Base-by-base conservation (phyloP, 2,888 invertebrate species). In the Pardosa pseudoannulata region DNA sequence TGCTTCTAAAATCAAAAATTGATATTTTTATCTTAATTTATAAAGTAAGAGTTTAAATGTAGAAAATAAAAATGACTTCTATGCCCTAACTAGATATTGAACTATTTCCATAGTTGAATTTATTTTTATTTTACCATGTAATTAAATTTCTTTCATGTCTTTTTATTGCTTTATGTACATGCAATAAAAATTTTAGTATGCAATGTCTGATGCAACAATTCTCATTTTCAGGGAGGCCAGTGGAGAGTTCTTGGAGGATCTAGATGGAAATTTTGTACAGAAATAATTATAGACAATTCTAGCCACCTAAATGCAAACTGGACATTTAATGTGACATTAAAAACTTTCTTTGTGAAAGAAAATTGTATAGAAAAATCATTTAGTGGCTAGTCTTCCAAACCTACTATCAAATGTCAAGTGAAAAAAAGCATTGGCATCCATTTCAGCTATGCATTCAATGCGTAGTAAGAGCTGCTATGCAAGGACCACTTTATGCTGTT, bases 311-410 rank as follows among this genome's bases (percentile, higher is more conserved):
- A 85, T 85, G 78, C 62, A 19, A 67, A 73, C 50, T 31, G 73
- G 62, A 78, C 78, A 67, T 41, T n/a, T 76, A 70, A 39, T 74
- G 31, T 73, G 32, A 78, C 50, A 50, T 39, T 16, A 41, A 1
- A 67, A 78, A 79, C 79, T 79, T 73, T 79, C 74, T 41, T 36
- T 39, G 19, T 62, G 78, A 86, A 79, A 78, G 72, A 36, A 56
- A 78, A 39, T 78, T 71, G 72, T 83, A 70, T 86, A 86, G 85
- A 39, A 68, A 41, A 73, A 1, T 56, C 79, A 73, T 85, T 78
- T 79, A 86, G 79, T 79, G 85, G 85, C 85, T 79, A 86, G 46
- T 74, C 74, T 70, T 86, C 76, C 56, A 73, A 83, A 67, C 83
- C 46, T 78, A 76, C 65, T 74, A 74, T 76, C 56, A 16, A 67